A percentile compares a stretch with the other conserved stretches of the same genome.
phyloP scores from a whole-genome alignment of 1,140 invertebrate genomes.

The Chymomyza costata region DNA sequence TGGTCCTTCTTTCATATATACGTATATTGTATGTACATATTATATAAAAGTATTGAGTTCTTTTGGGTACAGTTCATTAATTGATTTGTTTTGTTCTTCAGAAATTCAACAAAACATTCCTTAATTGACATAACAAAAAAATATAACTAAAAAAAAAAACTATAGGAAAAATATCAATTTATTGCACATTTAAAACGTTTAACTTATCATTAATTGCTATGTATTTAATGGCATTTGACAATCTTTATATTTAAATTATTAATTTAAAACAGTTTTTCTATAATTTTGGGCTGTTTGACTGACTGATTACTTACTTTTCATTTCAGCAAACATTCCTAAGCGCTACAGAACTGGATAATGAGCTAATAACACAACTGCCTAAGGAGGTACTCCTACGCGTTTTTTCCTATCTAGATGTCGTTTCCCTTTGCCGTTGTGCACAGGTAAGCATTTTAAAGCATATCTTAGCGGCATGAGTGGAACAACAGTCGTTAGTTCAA shows the following conservation, averaged over 20 bases:
- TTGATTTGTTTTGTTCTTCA: constrained; percentile 51
- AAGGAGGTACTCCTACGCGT: constrained; percentile 96
- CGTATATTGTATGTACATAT: too few species aligned
- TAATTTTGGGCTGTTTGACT: constrained; percentile 12
- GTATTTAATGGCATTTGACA: constrained; percentile 12
- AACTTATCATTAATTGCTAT: too few species aligned
- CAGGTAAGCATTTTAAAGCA: too few species aligned
- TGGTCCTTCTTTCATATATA: not conserved
- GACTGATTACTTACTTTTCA: constrained; percentile 6
- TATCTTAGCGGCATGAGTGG: not conserved
- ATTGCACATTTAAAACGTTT: too few species aligned
- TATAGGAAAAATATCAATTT: too few species aligned
- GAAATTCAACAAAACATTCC: too few species aligned
- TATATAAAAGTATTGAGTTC: constrained; percentile 15
- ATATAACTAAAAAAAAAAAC: too few species aligned
- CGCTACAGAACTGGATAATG: constrained; percentile 81
- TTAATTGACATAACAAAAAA: too few species aligned
- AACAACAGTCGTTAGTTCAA: too few species aligned
- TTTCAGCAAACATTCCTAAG: constrained; percentile 73
- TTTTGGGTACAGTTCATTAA: constrained; percentile 36
- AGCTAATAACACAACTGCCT: constrained; percentile 96
- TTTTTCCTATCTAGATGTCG: constrained; percentile 98
- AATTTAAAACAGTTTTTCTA: constrained; percentile 4
- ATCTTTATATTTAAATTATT: constrained; percentile 9
- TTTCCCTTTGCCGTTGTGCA: constrained; percentile 97